Percentiles rank a stretch among this genome's conserved stretches.
Conservation (phyloP, 2,797 vertebrate species). For the Sebastes flavidus region DNA sequence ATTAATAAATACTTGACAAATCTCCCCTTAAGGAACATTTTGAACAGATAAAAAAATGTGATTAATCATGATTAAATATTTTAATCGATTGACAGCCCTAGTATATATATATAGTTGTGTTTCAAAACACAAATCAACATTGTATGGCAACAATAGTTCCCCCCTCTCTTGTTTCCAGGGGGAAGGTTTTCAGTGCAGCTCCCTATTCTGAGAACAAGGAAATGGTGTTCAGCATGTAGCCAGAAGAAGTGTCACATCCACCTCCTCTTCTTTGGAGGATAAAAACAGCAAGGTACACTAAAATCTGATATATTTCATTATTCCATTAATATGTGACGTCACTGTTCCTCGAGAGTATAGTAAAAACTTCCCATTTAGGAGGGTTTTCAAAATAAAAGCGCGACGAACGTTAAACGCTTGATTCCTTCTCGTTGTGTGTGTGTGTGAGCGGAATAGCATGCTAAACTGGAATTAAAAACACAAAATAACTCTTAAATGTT, state of each 20-base stretch:
- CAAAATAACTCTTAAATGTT: not conserved
- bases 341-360: not conserved
- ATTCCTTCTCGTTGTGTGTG: not conserved
- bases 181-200: not conserved
- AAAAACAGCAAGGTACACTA: not conserved
- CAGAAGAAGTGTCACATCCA: rapidly evolving
- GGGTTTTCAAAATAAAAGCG: not conserved
- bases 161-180: conserved; percentile 36
- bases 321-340: not conserved
- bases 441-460: not conserved
- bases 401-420: not conserved
- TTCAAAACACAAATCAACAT: not conserved
- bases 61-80: too few species aligned
- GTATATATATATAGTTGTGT: too few species aligned
- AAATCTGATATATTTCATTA: not conserved
- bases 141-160: not conserved
- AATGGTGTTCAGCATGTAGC: conserved; percentile 13
- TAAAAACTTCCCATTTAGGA: not conserved
- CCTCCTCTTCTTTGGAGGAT: not conserved
- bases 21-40: too few species aligned
- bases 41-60: too few species aligned
- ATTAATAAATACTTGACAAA: too few species aligned
- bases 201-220: not conserved
- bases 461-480: not conserved
- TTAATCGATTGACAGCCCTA: rapidly evolving